Base-by-base conservation (phyloP, 2,888 invertebrate species). In the Calephelis perditalis region DNA sequence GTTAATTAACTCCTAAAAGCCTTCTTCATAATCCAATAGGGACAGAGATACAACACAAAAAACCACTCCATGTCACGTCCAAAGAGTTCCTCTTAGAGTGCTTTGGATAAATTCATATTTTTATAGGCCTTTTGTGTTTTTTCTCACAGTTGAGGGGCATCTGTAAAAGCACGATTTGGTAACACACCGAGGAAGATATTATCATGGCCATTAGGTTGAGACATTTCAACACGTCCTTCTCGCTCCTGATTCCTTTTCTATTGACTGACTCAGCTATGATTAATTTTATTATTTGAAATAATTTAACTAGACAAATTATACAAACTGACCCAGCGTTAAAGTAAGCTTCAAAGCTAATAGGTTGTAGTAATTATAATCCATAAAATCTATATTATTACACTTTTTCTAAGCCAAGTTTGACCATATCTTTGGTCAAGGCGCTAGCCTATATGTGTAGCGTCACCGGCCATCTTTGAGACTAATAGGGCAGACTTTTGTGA, bases 111-210 rank as follows among this genome's bases (percentile, higher is more conserved):
- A 86, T 80, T 84, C 84, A 83, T 79, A 81, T 84, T 84, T 84
- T 86, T 84, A 83, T 82, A 75, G 72, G 73, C 67, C 84, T 83
- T 86, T 89, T 87, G 84, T 85, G 79, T 86, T 87, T 86, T 86
- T 87, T 90, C 88, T 89, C 87, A 88, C 86, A 88, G 86, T 79
- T 82, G 78, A 76, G 75, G 80, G 73, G 79, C 81, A 82, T 84
- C 86, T 84, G 82, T 82, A 79, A 84, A 77, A 84, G 88, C 88
- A 87, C 85, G 87, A 86, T 78, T 81, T 80, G 72, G 85, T 85
- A 86, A 85, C 82, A 86, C 84, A 86, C 84, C 80, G 79, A 76
- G 76, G 68, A 72, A 79, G 89, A 90, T 90, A 75, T 81, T 87
- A 90, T 90, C 89, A 71, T 71, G 66, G 70, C 84, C 86, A 86